Base-by-base conservation (phyloP, 2,113 vertebrate species). In the Cololabis saira region DNA sequence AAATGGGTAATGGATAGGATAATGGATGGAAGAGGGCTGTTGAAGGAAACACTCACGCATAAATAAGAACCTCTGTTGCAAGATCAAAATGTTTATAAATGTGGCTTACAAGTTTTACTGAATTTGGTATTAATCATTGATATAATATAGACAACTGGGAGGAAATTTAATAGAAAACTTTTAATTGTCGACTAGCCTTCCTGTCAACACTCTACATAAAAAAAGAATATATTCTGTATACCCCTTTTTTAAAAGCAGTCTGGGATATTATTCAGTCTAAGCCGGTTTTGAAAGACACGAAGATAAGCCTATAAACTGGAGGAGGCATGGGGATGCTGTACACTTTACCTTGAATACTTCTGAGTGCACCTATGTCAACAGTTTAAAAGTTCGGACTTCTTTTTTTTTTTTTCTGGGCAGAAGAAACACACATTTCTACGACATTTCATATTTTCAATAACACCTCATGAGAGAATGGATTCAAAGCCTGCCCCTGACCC, bases 281-380 rank as follows among this genome's bases (percentile, higher is more conserved):
- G 12, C 27, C 54, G 50, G 50, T 74, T 78, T 77, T 60, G 68
- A 81, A 85, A 64, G 49, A 81, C 70, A 67, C 53, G 47, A n/a
- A 64, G 67, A 45, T 67, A 67, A 58, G 64, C 74, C 60, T 44
- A 53, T 33, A 60, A 48, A 57, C 69, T 56, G 53, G 10, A 14
- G 57, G 61, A 65, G 73, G 64, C 80, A 78, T 68, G 55, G 45
- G 33, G 84, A 85, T 87, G 86, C n/a, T n/a, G n/a, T n/a, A n/a
- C 87, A 78, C 85, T 86, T 78, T 84, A 69, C 16, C 72, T 71
- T 12, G 33, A 65, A 61, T 72, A 65, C 76, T 73, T 73, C 70
- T 11, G 30, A 54, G 81, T 42, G 53, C 64, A 9, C 62, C 40
- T 43, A 52, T 85, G 72, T 53, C 55, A 4, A 4, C 80, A 13